phyloP scores from a whole-genome alignment of 2,888 invertebrate genomes.

The Drosophila percnosoma region DNA sequence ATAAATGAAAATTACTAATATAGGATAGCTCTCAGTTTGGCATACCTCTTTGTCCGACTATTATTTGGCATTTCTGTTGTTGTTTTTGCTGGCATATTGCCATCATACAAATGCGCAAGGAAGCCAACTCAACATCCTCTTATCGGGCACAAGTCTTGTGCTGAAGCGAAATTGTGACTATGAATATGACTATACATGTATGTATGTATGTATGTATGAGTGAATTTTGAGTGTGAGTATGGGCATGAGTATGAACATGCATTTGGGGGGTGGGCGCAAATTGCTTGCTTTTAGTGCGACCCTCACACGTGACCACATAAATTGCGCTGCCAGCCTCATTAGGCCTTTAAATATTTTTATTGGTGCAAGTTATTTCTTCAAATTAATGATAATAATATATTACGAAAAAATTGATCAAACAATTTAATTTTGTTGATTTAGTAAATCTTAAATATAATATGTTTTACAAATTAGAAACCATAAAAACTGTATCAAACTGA shows the following conservation, averaged over 20 bases:
- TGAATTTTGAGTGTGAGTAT: slow-evolving; percentile 5
- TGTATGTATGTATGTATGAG: slow-evolving; percentile 2
- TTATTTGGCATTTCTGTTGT: slow-evolving; percentile 14
- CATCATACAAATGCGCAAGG: slow-evolving; percentile 46
- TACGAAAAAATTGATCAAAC: background rate
- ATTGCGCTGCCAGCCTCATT: slow-evolving; percentile 56
- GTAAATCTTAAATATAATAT: background rate
- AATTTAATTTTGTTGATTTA: background rate
- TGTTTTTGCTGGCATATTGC: slow-evolving; percentile 49
- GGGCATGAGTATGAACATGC: background rate
- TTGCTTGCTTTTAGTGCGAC: slow-evolving; percentile 70
- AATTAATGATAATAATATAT: background rate
- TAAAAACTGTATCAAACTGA: background rate
- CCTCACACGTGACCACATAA: slow-evolving; percentile 62
- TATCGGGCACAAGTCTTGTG: slow-evolving; percentile 22
- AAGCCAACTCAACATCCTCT: slow-evolving; percentile 58
- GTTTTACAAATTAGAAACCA: background rate
- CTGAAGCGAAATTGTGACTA: slow-evolving; percentile 14
- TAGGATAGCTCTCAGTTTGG: background rate
- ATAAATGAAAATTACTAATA: background rate
- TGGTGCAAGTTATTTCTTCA: background rate
- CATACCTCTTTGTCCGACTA: background rate
- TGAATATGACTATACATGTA: slow-evolving; percentile 8
- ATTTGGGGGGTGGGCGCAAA: slow-evolving; percentile 41
- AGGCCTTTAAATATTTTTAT: slow-evolving; percentile 38